These are phyloP conservation scores for Gobiocypris rarus DNA, from an alignment of 2,113 vertebrate genomes.

Conservation along the genomic window DNA sequence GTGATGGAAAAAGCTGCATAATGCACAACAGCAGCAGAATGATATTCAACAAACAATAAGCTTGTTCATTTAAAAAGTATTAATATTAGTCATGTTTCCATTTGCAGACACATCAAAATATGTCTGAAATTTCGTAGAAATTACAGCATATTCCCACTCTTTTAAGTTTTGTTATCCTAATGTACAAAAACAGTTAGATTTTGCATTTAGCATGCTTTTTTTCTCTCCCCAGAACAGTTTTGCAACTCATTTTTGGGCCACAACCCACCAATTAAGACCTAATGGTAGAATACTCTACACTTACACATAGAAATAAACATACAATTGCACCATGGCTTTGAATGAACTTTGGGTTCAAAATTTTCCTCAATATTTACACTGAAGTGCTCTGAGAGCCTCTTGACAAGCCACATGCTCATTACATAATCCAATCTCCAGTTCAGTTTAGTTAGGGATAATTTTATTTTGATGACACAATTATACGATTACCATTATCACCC, in stretches of 20 bases:
- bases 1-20: too few species aligned
- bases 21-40: too few species aligned
- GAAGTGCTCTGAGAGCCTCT: constrained; percentile 35
- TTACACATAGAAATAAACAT: not conserved
- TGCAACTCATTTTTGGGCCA: not conserved
- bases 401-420: constrained; percentile 16
- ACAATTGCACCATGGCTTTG: not conserved
- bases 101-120: too few species aligned
- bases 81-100: too few species aligned
- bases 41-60: too few species aligned
- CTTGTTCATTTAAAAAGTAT: too few species aligned
- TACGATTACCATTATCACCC: not conserved
- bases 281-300: not conserved
- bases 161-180: too few species aligned
- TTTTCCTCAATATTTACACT: constrained; percentile 10
- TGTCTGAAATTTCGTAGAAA: too few species aligned
- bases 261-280: not conserved
- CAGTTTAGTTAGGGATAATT: constrained; percentile 26
- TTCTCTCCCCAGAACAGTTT: not conserved
- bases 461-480: constrained; percentile 30
- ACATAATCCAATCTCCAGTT: constrained; percentile 29
- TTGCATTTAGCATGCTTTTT: not conserved
- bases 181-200: not conserved
- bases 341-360: not conserved
- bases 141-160: too few species aligned